A percentile compares a stretch with the other conserved stretches of the same genome.
phyloP scores from a whole-genome alignment of 2,113 vertebrate genomes.

The Apodemus speciosus region DNA sequence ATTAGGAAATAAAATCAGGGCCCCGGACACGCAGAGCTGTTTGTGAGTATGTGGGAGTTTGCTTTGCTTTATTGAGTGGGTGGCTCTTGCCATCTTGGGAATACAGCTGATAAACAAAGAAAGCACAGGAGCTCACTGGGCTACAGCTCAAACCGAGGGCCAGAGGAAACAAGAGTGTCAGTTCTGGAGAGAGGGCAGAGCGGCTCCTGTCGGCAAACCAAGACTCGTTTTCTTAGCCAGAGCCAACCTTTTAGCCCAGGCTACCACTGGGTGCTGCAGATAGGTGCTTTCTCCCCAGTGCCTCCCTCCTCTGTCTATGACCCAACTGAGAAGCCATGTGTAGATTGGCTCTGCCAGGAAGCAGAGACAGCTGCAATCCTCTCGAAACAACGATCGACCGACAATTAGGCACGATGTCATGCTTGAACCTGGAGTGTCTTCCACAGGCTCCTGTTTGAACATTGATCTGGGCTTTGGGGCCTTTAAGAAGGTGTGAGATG shows the following conservation, averaged over 20 bases:
- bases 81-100: conserved; percentile 6
- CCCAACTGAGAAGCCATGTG: background rate
- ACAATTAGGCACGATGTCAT: background rate
- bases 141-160: conserved; percentile 10
- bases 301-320: background rate
- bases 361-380: background rate
- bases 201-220: background rate
- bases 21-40: conserved; percentile 36
- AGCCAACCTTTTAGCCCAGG: background rate
- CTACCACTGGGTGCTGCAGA: background rate
- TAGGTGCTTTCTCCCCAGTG: rapidly evolving
- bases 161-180: background rate
- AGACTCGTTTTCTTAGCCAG: background rate
- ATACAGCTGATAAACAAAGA: conserved; percentile 53
- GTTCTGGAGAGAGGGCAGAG: background rate
- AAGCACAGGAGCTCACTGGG: conserved; percentile 49
- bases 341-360: background rate
- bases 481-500: background rate
- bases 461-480: background rate
- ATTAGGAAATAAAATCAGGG: conserved; percentile 59
- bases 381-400: background rate
- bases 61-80: conserved; percentile 63
- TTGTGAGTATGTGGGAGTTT: conserved; percentile 47
- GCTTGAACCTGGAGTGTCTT: background rate
- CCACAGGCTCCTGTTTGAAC: background rate